These are phyloP conservation scores for Steinernema khuongi DNA, from an alignment of 1,140 invertebrate genomes.

Conservation along the genomic window DNA sequence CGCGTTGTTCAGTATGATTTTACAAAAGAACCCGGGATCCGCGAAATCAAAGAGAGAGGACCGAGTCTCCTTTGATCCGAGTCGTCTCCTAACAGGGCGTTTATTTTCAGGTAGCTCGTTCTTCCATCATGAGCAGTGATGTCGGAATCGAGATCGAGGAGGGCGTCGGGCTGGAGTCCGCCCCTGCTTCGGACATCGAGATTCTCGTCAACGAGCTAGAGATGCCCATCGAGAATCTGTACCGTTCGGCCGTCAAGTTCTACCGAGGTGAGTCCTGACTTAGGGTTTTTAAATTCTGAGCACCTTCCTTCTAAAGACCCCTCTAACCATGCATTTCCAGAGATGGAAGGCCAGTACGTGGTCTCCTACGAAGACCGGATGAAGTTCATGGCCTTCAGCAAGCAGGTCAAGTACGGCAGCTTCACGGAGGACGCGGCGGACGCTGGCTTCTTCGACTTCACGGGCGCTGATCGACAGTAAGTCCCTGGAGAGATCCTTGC, in stretches of 20 bases:
- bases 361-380: constrained; percentile 32
- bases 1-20: too few relatives aligned
- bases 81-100: too few relatives aligned
- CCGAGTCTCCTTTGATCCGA: too few relatives aligned
- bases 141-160: not conserved
- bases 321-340: constrained; percentile 15
- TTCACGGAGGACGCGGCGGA: not conserved
- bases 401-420: constrained; percentile 23
- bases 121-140: not conserved
- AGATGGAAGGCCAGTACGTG: constrained; percentile 24
- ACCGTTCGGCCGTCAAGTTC: constrained; percentile 30
- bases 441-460: not conserved
- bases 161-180: not conserved
- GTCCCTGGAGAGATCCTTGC: not conserved
- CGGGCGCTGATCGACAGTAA: not conserved
- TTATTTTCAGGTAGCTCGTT: not conserved
- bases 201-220: not conserved
- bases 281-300: not conserved
- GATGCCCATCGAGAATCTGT: constrained; percentile 26
- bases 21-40: too few relatives aligned
- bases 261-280: constrained; percentile 33
- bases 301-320: not conserved
- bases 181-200: not conserved
- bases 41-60: too few relatives aligned
- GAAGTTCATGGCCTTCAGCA: constrained; percentile 32